These are phyloP conservation scores for Falco berigora DNA, from an alignment of 2,797 vertebrate genomes.

Conservation along the genomic window DNA sequence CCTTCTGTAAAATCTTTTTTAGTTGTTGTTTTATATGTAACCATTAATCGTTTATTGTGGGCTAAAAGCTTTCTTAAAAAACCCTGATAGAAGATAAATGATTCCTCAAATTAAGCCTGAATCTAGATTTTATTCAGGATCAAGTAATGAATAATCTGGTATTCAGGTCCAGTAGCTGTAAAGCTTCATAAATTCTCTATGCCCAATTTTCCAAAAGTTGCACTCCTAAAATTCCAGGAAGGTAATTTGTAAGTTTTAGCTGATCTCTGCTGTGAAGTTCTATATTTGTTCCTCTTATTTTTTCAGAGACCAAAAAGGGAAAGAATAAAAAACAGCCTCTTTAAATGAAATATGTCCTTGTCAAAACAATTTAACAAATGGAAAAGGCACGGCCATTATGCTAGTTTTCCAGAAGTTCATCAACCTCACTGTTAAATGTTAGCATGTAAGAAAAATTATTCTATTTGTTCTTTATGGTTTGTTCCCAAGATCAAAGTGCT, in stretches of 20 bases:
- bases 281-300: conserved; percentile 18
- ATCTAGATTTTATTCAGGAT: neutral
- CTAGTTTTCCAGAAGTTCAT: conserved; percentile 66
- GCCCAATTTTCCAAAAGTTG: neutral
- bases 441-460: conserved; percentile 48
- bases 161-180: neutral
- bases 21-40: neutral
- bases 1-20: neutral
- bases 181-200: neutral
- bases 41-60: neutral
- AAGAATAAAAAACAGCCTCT: conserved; percentile 52
- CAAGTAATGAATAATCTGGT: neutral
- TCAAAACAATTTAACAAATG: conserved; percentile 67
- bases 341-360: conserved; percentile 60
- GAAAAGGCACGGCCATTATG: conserved; percentile 46
- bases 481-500: conserved; percentile 60
- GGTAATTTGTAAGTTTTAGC: neutral
- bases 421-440: conserved; percentile 51
- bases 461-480: conserved; percentile 58
- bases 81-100: neutral
- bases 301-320: conserved; percentile 41
- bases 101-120: neutral
- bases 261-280: neutral
- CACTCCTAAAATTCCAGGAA: neutral
- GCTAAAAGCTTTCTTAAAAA: neutral